Percentiles rank a stretch among this genome's conserved stretches.
These are phyloP conservation scores for Elmis aenea DNA, from an alignment of 2,888 invertebrate genomes.

Conservation along the genomic window DNA sequence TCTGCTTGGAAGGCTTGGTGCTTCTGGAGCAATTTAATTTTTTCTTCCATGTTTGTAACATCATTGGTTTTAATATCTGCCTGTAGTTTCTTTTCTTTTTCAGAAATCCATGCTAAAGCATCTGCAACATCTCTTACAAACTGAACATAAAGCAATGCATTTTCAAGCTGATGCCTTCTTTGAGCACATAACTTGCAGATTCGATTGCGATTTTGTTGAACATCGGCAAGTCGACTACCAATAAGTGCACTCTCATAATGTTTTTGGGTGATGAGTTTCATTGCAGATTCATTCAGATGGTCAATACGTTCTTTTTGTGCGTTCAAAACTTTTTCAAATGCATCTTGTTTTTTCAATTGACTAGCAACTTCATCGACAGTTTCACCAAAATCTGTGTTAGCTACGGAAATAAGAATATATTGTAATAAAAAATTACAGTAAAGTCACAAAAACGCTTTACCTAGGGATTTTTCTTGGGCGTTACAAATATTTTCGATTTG, in stretches of 20 bases:
- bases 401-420: constrained; percentile 5
- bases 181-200: constrained; percentile 63
- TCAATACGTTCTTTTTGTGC: constrained; percentile 86
- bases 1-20: constrained; percentile 95
- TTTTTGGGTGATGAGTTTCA: constrained; percentile 80
- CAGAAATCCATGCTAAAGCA: constrained; percentile 86
- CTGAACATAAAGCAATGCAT: constrained; percentile 79
- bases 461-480: constrained; percentile 77
- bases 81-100: constrained; percentile 82
- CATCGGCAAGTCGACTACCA: constrained; percentile 66
- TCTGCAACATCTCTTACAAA: constrained; percentile 90
- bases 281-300: constrained; percentile 76
- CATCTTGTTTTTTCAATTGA: constrained; percentile 88
- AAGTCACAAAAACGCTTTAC: constrained; percentile 34
- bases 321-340: constrained; percentile 84
- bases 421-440: too few species aligned
- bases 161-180: constrained; percentile 66
- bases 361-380: constrained; percentile 86
- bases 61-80: constrained; percentile 71
- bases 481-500: constrained; percentile 84
- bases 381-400: constrained; percentile 65
- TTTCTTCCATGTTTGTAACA: constrained; percentile 84
- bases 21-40: constrained; percentile 90
- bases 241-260: constrained; percentile 87
- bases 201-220: constrained; percentile 64